Conservation (phyloP, 2,888 invertebrate genomes). For the Endomychus coccineus region DNA sequence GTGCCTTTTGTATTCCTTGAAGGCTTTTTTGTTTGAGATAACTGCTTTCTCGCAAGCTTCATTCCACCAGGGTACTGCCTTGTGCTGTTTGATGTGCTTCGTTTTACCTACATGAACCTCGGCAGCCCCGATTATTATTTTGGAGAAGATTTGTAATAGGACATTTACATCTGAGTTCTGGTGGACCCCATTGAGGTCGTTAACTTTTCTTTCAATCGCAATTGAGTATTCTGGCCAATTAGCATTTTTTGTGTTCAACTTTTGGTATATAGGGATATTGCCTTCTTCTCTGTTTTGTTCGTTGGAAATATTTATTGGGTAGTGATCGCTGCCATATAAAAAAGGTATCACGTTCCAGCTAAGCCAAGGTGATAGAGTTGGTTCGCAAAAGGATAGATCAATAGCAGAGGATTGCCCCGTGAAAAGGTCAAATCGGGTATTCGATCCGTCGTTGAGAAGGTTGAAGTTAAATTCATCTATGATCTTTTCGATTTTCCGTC, state of each 20-base stretch:
- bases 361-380: neutral
- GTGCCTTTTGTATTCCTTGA: no score
- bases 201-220: conserved; percentile 1
- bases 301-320: conserved; percentile 9
- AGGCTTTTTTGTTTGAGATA: no score
- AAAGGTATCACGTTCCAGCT: conserved; percentile 4
- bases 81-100: no score
- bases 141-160: no score
- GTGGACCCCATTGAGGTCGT: no score
- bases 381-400: conserved; percentile 8
- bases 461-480: conserved; percentile 2
- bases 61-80: no score
- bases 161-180: no score
- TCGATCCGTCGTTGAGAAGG: conserved; percentile 7
- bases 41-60: no score
- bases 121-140: no score
- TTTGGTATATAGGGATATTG: neutral
- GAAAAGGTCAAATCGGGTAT: conserved; percentile 8
- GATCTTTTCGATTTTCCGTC: conserved; percentile 6
- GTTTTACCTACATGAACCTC: no score
- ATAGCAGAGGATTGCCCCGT: conserved; percentile 8
- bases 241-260: conserved; percentile 11
- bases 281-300: neutral
- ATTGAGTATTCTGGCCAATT: conserved; percentile 7
- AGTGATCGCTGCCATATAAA: conserved; percentile 12